phyloP scores from a whole-genome alignment of 2,797 vertebrate species.

The Florisuga fusca region DNA sequence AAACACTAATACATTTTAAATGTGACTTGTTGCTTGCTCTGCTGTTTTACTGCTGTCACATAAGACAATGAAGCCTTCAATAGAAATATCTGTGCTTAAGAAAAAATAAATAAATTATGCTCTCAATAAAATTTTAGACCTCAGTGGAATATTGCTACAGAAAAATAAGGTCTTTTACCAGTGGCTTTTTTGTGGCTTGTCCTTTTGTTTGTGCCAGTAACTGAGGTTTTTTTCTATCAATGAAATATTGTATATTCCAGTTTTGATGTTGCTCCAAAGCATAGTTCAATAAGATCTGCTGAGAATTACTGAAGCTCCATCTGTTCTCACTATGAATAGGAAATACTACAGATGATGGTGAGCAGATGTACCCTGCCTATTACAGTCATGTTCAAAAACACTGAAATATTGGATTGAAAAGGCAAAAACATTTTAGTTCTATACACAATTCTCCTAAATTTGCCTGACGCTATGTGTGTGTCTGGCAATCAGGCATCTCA shows the following conservation, averaged over 20 bases:
- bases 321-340: conserved; percentile 36
- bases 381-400: not conserved
- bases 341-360: conserved; percentile 14
- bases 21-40: not conserved
- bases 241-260: conserved; percentile 8
- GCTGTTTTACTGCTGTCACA: not conserved
- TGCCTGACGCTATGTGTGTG: not conserved
- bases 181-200: not conserved
- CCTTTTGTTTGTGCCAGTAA: not conserved
- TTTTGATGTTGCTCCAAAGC: conserved; percentile 59
- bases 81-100: not conserved
- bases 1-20: not conserved
- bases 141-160: not conserved
- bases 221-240: not conserved
- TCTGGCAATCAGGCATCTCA: not conserved
- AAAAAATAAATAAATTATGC: not conserved
- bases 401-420: conserved; percentile 14
- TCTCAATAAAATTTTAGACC: not conserved
- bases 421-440: not conserved
- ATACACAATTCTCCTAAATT: not conserved
- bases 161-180: not conserved
- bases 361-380: conserved; percentile 5
- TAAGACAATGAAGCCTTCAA: not conserved
- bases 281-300: conserved; percentile 42
- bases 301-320: conserved; percentile 58